These are phyloP conservation scores for Drosophila helvetica DNA, from an alignment of 2,888 invertebrate genomes.

Conservation along the genomic window DNA sequence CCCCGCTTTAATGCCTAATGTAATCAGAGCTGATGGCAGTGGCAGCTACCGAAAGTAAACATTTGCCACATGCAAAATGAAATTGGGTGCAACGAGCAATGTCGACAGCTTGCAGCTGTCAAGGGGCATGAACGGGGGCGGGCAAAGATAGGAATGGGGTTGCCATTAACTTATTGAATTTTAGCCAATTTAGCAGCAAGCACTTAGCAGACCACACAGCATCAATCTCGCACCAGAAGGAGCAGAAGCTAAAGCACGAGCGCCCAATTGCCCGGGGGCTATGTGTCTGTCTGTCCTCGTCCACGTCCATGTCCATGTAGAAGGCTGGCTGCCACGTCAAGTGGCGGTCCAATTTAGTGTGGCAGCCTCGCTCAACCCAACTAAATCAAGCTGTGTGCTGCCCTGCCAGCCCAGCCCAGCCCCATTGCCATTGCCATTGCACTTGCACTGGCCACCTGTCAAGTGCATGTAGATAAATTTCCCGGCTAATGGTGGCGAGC, in stretches of 20 bases:
- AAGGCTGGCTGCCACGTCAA: conserved; percentile 53
- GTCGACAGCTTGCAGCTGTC: conserved; percentile 53
- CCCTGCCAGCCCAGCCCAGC: conserved; percentile 9
- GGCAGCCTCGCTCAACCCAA: conserved; percentile 56
- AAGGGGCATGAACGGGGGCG: conserved; percentile 14
- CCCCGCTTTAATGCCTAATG: conserved; percentile 53
- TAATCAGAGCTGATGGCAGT: conserved; percentile 57
- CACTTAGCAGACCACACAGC: conserved; percentile 63
- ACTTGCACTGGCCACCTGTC: conserved; percentile 66
- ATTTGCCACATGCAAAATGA: conserved; percentile 58
- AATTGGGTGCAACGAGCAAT: conserved; percentile 58
- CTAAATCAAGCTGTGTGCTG: conserved; percentile 64
- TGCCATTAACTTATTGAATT: conserved; percentile 80
- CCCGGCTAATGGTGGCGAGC: conserved; percentile 68
- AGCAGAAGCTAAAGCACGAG: conserved; percentile 5
- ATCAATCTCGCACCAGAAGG: neutral
- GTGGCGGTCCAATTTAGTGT: conserved; percentile 72
- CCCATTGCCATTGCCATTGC: conserved; percentile 18
- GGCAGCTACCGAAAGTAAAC: conserved; percentile 37
- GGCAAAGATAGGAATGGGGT: conserved; percentile 2
- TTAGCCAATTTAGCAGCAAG: conserved; percentile 66
- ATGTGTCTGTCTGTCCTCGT: conserved; percentile 23
- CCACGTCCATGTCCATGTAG: conserved; percentile 13
- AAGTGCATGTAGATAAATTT: conserved; percentile 79
- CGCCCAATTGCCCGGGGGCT: conserved; percentile 66